Evolutionary conservation across 1,140 invertebrate species (phyloP).

Genomic region (Zaprionus taronus): DNA sequence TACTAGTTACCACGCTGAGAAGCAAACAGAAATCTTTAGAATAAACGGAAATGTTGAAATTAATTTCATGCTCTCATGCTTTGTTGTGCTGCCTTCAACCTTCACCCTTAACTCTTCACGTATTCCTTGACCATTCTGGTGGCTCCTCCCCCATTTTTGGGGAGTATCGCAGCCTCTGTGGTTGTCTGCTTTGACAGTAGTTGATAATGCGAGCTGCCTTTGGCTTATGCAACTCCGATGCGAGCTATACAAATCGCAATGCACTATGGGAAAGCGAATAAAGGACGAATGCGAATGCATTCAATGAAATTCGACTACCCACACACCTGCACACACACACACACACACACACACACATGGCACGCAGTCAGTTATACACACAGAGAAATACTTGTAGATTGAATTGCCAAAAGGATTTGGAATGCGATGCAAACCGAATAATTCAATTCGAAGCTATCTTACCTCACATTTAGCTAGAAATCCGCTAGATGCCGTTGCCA

Average conservation of each 20-base stretch:
- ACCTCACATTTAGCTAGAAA: background rate
- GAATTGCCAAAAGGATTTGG: background rate
- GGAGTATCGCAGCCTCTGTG: background rate
- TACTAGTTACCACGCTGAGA: no score
- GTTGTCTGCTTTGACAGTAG: background rate
- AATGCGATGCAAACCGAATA: background rate
- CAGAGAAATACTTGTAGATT: conserved; percentile 2
- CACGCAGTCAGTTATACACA: background rate
- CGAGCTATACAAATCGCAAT: conserved; percentile 4
- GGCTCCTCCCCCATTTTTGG: background rate
- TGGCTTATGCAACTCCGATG: conserved; percentile 2
- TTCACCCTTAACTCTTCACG: background rate
- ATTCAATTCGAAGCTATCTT: background rate
- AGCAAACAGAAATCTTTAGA: no score
- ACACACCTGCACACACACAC: conserved; percentile 9
- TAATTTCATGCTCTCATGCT: background rate
- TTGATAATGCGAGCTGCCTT: conserved; percentile 10
- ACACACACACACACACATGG: background rate
- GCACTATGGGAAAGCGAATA: background rate
- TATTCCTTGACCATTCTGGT: background rate
- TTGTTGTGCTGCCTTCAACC: background rate
- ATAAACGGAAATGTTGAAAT: background rate
- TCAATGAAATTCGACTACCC: conserved; percentile 33
- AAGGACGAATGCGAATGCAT: conserved; percentile 20
- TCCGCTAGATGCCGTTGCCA: background rate